These are phyloP conservation scores for Neocrepidodera transversa DNA, from an alignment of 2,888 invertebrate species.

Conservation along the genomic window DNA sequence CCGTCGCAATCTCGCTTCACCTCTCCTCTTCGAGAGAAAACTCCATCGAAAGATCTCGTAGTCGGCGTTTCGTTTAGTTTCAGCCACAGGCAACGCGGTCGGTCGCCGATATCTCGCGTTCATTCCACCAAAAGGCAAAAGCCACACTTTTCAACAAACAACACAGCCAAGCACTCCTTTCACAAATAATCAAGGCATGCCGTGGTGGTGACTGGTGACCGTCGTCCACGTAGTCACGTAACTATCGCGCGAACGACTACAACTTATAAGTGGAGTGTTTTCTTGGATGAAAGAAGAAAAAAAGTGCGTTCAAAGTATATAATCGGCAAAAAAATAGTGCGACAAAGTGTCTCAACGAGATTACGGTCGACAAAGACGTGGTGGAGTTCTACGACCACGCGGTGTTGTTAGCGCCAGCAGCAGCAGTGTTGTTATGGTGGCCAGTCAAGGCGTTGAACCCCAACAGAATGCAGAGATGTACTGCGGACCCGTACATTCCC, in stretches of 20 bases:
- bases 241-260: slow-evolving; percentile 8
- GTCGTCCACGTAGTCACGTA: slow-evolving; percentile 16
- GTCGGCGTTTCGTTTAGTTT: slow-evolving; percentile 35
- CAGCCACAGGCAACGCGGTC: slow-evolving; percentile 31
- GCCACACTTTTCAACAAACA: slow-evolving; percentile 12
- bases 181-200: slow-evolving; percentile 30
- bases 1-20: slow-evolving; percentile 23
- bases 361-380: slow-evolving; percentile 46
- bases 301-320: not conserved
- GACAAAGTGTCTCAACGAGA: slow-evolving; percentile 53
- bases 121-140: slow-evolving; percentile 24
- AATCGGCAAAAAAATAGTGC: slow-evolving; percentile 11
- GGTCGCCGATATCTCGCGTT: slow-evolving; percentile 24
- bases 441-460: slow-evolving; percentile 59
- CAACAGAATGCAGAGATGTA: slow-evolving; percentile 59
- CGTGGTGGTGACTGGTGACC: slow-evolving; percentile 13
- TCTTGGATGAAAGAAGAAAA: not conserved
- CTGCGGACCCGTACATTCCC: slow-evolving; percentile 59
- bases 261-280: slow-evolving; percentile 1
- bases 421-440: slow-evolving; percentile 55
- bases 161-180: slow-evolving; percentile 24
- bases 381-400: slow-evolving; percentile 40
- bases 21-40: slow-evolving; percentile 35
- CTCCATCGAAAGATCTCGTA: slow-evolving; percentile 29
- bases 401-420: slow-evolving; percentile 42